A percentile compares a stretch with the other conserved stretches of the same genome.
These are phyloP conservation scores for Enteromius thamalakanensis DNA, from an alignment of 2,797 vertebrate genomes.

Conservation along the genomic window DNA sequence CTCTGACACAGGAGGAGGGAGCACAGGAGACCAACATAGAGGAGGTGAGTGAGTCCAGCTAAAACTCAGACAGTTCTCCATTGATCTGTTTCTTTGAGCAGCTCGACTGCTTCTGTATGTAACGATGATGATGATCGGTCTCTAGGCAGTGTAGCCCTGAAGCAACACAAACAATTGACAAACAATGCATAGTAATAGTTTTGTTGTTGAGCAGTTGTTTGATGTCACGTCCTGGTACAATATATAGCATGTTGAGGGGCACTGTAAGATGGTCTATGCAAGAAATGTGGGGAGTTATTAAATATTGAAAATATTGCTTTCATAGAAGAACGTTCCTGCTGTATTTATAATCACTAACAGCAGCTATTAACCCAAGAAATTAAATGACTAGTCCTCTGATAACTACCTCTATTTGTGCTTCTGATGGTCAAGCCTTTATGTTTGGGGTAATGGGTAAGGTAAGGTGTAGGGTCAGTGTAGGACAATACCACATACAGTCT, in stretches of 20 bases:
- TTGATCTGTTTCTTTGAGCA: not conserved
- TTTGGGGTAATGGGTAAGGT: not conserved
- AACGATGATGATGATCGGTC: not conserved
- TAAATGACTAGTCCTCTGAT: not conserved
- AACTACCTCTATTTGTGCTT: not conserved
- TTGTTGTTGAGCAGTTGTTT: not conserved
- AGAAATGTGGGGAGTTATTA: not conserved
- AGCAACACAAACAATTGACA: not conserved
- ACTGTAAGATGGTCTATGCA: too few species aligned
- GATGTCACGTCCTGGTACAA: not conserved
- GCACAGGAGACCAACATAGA: slow-evolving; percentile 90
- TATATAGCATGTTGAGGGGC: not conserved
- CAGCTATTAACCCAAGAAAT: not conserved
- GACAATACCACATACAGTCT: too few species aligned
- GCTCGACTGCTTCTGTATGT: not conserved
- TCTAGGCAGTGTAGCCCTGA: not conserved
- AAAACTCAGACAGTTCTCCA: not conserved
- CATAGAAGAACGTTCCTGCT: not conserved
- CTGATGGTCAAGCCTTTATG: not conserved
- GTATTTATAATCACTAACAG: not conserved
- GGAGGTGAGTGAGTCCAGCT: slow-evolving; percentile 78
- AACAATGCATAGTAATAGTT: not conserved
- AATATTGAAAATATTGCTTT: not conserved
- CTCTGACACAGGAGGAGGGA: slow-evolving; percentile 91
- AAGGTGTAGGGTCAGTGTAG: too few species aligned